Conservation (phyloP, 1,140 invertebrate genomes). For the Antheraea pernyi region DNA sequence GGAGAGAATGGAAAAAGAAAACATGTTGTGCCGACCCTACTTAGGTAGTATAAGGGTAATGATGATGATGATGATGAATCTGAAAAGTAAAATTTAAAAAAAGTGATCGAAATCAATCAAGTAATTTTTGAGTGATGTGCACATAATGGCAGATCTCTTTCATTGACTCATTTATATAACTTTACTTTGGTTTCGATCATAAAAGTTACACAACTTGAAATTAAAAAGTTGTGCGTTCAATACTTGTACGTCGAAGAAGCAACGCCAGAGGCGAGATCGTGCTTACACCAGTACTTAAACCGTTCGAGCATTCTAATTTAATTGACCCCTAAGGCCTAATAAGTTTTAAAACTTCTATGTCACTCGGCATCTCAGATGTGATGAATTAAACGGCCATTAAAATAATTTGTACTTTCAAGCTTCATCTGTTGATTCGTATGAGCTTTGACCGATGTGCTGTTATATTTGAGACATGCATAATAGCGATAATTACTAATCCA, state of each 20-base stretch:
- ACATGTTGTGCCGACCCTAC: too few species aligned
- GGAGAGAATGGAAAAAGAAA: too few species aligned
- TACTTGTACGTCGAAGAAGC: not conserved
- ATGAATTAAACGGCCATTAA: conserved; percentile 29
- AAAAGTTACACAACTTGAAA: not conserved
- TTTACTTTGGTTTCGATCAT: not conserved
- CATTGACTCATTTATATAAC: too few species aligned
- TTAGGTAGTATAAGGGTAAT: too few species aligned
- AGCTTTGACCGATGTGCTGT: conserved; percentile 1
- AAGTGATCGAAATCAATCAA: too few species aligned
- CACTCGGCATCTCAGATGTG: conserved; percentile 23
- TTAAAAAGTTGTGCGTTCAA: not conserved
- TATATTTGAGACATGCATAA: conserved; percentile 4
- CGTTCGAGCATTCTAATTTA: conserved; percentile 41
- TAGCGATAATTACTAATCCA: not conserved
- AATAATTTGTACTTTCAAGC: conserved; percentile 13
- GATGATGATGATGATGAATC: too few species aligned
- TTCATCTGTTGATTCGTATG: not conserved
- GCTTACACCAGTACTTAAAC: conserved; percentile 28
- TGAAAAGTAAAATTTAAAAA: too few species aligned
- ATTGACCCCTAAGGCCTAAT: conserved; percentile 39
- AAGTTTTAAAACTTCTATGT: conserved; percentile 28
- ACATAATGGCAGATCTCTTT: too few species aligned
- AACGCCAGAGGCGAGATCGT: conserved; percentile 27
- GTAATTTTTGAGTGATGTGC: too few species aligned